These are phyloP conservation scores for Circaetus cinerascens DNA, from an alignment of 2,113 vertebrate species.

Conservation along the genomic window DNA sequence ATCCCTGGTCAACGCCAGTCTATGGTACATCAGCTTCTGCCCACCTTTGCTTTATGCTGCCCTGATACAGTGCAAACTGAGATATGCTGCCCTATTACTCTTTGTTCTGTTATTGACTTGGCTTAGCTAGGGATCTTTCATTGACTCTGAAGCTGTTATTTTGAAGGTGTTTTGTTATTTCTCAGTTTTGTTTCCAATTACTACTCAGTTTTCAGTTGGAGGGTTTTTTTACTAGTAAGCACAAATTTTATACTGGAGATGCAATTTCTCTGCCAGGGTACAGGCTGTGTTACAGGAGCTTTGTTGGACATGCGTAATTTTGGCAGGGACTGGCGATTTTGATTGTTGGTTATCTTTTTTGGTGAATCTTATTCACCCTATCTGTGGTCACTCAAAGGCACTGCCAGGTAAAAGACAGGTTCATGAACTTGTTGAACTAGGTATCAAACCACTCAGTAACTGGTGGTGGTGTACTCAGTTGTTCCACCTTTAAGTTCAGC, in stretches of 20 bases:
- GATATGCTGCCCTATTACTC: not conserved
- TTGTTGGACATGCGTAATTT: rapidly evolving
- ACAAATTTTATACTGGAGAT: not conserved
- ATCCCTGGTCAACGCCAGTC: not conserved
- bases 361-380: not conserved
- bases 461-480: not conserved
- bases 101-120: not conserved
- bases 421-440: not conserved
- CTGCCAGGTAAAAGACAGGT: not conserved
- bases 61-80: not conserved
- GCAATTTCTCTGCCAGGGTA: not conserved
- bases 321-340: not conserved
- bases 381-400: not conserved
- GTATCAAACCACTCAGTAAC: not conserved
- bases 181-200: not conserved
- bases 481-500: not conserved
- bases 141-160: not conserved
- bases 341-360: not conserved
- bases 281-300: not conserved
- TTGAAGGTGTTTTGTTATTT: not conserved
- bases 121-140: not conserved
- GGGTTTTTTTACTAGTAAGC: not conserved
- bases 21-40: not conserved
- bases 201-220: not conserved
- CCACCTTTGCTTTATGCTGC: not conserved